Percentiles rank a stretch among this genome's conserved stretches.
Conservation (phyloP, 2,797 vertebrate genomes). For the Danionella dracula region DNA sequence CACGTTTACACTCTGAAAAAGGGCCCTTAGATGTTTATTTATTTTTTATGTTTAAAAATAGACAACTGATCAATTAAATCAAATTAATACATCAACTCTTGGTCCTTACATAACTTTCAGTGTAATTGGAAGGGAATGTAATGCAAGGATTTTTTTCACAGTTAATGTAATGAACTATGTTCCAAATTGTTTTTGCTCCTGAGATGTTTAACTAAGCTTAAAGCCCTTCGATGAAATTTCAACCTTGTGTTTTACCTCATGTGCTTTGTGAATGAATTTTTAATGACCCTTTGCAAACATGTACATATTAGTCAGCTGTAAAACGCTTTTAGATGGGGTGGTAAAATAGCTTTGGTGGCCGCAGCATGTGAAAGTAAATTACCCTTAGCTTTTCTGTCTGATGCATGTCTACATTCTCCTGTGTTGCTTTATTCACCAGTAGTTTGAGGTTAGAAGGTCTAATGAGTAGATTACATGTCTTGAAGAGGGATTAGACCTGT, state of each 20-base stretch:
- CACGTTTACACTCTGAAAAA: no score
- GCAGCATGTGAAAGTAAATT: background rate
- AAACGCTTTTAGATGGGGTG: background rate
- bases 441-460: conserved; percentile 26
- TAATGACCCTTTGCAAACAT: conserved; percentile 25
- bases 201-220: background rate
- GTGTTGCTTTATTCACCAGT: conserved; percentile 18
- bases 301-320: background rate
- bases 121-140: background rate
- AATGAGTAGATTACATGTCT: conserved; percentile 33
- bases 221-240: background rate
- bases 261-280: background rate
- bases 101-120: no score
- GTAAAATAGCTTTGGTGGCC: conserved; percentile 9
- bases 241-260: background rate
- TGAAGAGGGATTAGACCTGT: conserved; percentile 27
- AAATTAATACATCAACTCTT: no score
- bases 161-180: background rate
- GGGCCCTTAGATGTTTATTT: no score
- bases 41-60: no score
- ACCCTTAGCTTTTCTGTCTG: background rate
- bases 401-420: conserved; percentile 2
- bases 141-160: no score
- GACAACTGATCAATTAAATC: no score
- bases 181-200: background rate